Conservation (phyloP, 2,888 invertebrate species). For the Nyleta sp. region DNA sequence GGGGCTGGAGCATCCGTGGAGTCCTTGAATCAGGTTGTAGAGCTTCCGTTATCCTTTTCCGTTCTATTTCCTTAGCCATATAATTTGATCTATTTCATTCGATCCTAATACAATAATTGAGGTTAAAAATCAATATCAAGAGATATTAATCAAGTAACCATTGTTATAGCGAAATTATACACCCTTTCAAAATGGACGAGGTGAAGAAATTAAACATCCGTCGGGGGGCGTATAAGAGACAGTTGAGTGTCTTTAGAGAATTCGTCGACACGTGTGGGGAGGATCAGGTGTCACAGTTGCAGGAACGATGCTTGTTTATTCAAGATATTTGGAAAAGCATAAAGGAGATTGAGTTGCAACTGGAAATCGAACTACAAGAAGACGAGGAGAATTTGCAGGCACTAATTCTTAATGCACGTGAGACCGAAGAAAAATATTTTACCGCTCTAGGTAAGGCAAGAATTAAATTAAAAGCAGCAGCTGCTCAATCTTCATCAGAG, state of each 20-base stretch:
- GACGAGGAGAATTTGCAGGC: not conserved
- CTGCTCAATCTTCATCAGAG: not conserved
- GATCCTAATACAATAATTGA: too few relatives aligned
- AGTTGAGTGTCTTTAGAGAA: not conserved
- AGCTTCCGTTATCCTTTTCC: not conserved
- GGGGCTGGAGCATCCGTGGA: not conserved
- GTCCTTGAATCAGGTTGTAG: not conserved
- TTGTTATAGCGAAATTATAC: too few relatives aligned
- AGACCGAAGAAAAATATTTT: not conserved
- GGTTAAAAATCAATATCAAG: too few relatives aligned
- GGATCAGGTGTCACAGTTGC: slow-evolving; percentile 1
- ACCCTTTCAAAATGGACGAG: too few relatives aligned
- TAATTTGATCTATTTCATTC: too few relatives aligned
- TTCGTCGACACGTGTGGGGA: not conserved
- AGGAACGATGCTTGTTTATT: slow-evolving; percentile 1
- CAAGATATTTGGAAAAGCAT: not conserved
- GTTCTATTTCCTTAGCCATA: not conserved
- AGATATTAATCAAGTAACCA: too few relatives aligned
- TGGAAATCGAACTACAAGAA: slow-evolving; percentile 6
- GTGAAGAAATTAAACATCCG: too few relatives aligned
- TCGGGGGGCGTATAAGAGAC: not conserved
- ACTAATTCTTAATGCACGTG: not conserved
- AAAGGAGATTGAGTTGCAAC: not conserved
- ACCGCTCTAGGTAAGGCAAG: not conserved
- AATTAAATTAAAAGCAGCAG: not conserved